phyloP scores from a whole-genome alignment of 2,113 vertebrate species.

The Leiothrix lutea region DNA sequence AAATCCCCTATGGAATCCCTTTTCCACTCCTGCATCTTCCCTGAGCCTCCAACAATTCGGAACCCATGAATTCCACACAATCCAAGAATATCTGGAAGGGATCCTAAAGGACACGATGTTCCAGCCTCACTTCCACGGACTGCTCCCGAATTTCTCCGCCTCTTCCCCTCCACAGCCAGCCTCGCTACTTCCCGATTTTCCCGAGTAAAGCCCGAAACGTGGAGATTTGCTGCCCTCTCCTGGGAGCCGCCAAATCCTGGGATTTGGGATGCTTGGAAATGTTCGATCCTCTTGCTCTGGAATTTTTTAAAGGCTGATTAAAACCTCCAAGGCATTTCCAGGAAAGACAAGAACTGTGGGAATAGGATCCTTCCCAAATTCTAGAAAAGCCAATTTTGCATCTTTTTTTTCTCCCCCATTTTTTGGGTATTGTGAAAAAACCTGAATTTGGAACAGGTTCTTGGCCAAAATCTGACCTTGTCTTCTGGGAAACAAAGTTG shows the following conservation, averaged over 20 bases:
- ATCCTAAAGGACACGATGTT: not conserved
- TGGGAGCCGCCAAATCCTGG: not conserved
- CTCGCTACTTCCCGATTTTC: not conserved
- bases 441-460: not conserved
- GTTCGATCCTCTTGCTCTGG: accelerated
- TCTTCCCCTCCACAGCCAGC: too few species aligned
- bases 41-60: accelerated
- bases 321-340: not conserved
- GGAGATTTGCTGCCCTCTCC: conserved; percentile 55
- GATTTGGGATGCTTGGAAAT: not conserved
- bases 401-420: accelerated
- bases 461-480: not conserved
- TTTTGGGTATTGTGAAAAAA: not conserved
- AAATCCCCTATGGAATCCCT: not conserved
- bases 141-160: not conserved
- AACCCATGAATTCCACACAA: not conserved
- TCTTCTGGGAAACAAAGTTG: not conserved
- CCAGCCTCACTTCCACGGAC: not conserved
- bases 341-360: not conserved
- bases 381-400: not conserved
- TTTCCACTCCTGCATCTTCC: not conserved
- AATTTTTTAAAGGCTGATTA: not conserved
- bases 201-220: not conserved
- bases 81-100: not conserved
- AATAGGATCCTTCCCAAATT: not conserved